These are phyloP conservation scores for Scaeva pyrastri DNA, from an alignment of 2,888 invertebrate species.

Conservation along the genomic window DNA sequence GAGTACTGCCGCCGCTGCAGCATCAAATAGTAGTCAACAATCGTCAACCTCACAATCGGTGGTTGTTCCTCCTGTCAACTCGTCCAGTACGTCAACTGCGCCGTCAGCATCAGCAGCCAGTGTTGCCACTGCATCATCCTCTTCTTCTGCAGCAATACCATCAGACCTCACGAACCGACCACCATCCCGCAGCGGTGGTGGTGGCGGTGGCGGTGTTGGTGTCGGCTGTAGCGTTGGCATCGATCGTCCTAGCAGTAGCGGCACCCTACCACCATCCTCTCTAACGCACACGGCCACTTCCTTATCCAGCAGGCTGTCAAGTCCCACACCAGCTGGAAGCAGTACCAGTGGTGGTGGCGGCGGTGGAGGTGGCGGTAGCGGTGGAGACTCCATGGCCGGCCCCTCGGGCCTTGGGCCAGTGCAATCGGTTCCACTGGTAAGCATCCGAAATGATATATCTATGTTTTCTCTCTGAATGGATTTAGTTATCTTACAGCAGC, in stretches of 20 bases:
- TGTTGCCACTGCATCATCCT: conserved; percentile 77
- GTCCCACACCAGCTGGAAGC: conserved; percentile 79
- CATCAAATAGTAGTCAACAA: conserved; percentile 82
- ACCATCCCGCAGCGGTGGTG: conserved; percentile 79
- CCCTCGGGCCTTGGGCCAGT: conserved; percentile 94
- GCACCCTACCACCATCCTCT: conserved; percentile 76
- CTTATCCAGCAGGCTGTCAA: conserved; percentile 78
- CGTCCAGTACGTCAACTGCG: conserved; percentile 77
- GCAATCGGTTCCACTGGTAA: conserved; percentile 95
- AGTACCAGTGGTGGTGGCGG: conserved; percentile 73
- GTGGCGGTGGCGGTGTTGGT: conserved; percentile 77
- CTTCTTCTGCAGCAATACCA: conserved; percentile 77
- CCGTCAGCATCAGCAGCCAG: conserved; percentile 68
- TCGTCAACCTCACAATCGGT: conserved; percentile 81
- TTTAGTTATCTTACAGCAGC: conserved; percentile 73
- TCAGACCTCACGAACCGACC: conserved; percentile 80
- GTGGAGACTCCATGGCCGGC: conserved; percentile 85
- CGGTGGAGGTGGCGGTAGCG: conserved; percentile 62
- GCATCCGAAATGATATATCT: conserved; percentile 79
- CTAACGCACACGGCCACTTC: conserved; percentile 78
- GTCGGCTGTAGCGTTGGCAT: conserved; percentile 58
- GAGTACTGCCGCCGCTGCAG: conserved; percentile 79
- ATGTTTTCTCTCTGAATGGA: conserved; percentile 57
- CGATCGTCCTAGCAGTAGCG: conserved; percentile 79
- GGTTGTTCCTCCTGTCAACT: conserved; percentile 77